phyloP scores from a whole-genome alignment of 2,797 vertebrate genomes.

The Champsocephalus gunnari region DNA sequence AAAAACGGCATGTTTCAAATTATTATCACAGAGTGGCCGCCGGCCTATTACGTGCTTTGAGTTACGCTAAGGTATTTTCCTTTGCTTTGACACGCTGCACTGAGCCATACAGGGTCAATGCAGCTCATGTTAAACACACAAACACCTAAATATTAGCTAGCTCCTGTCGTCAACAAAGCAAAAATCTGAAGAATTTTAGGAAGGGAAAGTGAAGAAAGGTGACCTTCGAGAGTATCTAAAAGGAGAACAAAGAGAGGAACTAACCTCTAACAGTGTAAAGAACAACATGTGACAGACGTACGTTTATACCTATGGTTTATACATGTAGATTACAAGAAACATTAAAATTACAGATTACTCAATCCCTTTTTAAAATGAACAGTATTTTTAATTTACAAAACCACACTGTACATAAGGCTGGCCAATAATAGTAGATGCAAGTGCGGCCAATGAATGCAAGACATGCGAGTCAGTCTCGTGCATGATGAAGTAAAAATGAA shows the following conservation, averaged over 20 bases:
- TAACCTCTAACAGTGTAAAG: background rate
- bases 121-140: constrained; percentile 18
- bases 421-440: constrained; percentile 11
- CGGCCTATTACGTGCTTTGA: constrained; percentile 9
- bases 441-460: constrained; percentile 14
- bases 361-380: constrained; percentile 15
- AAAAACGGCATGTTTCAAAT: constrained; percentile 52
- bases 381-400: constrained; percentile 59
- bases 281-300: background rate
- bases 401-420: constrained; percentile 17
- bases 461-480: constrained; percentile 22
- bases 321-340: constrained; percentile 2
- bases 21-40: constrained; percentile 24
- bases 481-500: constrained; percentile 16
- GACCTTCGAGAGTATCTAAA: constrained; percentile 1
- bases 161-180: background rate
- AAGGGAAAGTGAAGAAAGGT: constrained; percentile 10
- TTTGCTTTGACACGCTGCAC: background rate
- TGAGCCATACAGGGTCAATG: background rate
- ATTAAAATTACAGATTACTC: constrained; percentile 21
- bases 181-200: background rate
- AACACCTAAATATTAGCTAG: background rate
- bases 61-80: constrained; percentile 5
- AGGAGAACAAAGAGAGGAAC: constrained; percentile 36
- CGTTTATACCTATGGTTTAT: background rate